These are phyloP conservation scores for Pachymerium ferrugineum DNA, from an alignment of 2,888 invertebrate species.

Conservation along the genomic window DNA sequence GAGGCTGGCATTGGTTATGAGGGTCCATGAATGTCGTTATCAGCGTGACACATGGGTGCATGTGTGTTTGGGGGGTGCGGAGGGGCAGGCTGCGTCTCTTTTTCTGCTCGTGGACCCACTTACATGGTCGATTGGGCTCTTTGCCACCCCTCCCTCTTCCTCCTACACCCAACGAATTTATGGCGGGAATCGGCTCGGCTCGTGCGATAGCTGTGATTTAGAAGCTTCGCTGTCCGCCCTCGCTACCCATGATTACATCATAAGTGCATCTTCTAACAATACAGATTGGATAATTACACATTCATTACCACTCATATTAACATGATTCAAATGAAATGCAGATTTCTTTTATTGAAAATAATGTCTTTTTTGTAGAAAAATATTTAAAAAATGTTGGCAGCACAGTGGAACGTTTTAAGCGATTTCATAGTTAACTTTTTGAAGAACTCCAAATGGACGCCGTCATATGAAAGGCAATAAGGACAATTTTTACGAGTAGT, in stretches of 20 bases:
- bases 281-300: background rate
- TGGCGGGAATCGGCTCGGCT: slow-evolving; percentile 13
- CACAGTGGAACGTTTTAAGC: too few relatives aligned
- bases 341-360: too few relatives aligned
- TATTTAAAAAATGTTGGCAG: too few relatives aligned
- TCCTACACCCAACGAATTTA: background rate
- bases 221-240: slow-evolving; percentile 9
- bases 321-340: too few relatives aligned
- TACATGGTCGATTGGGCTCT: slow-evolving; percentile 8
- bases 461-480: too few relatives aligned
- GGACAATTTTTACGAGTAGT: too few relatives aligned
- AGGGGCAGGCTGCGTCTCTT: background rate
- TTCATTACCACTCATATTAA: background rate
- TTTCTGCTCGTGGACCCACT: slow-evolving; percentile 13
- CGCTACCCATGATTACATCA: slow-evolving; percentile 9
- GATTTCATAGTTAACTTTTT: too few relatives aligned
- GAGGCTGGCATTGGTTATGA: background rate
- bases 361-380: too few relatives aligned
- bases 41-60: slow-evolving; percentile 13
- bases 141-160: background rate
- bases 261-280: background rate
- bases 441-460: too few relatives aligned
- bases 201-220: slow-evolving; percentile 13
- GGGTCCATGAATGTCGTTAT: slow-evolving; percentile 13
- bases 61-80: background rate